phyloP scores from a whole-genome alignment of 2,797 vertebrate species.

The Coluber constrictor region DNA sequence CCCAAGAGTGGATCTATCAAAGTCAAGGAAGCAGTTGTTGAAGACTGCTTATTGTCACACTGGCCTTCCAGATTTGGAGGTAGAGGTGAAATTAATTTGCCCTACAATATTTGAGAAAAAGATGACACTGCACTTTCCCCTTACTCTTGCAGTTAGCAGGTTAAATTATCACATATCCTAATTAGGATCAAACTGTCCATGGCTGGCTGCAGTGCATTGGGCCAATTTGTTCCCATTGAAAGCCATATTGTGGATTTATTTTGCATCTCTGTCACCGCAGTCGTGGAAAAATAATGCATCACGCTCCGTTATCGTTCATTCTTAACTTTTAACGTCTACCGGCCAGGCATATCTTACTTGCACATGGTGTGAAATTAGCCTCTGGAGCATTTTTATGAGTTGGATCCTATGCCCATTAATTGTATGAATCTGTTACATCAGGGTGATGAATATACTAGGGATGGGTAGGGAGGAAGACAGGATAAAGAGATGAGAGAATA shows the following conservation, averaged over 20 bases:
- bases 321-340: not conserved
- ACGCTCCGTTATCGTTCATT: not conserved
- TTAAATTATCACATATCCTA: not conserved
- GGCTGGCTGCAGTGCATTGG: not conserved
- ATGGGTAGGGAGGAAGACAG: not conserved
- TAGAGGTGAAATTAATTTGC: constrained; percentile 14
- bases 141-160: not conserved
- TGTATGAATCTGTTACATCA: not conserved
- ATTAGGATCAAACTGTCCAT: not conserved
- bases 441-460: not conserved
- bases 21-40: not conserved
- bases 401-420: not conserved
- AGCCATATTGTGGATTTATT: not conserved
- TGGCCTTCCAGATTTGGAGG: not conserved
- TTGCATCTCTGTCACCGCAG: not conserved
- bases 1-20: not conserved
- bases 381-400: not conserved
- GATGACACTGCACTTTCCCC: not conserved
- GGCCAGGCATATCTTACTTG: constrained; percentile 21
- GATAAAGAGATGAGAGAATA: not conserved
- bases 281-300: not conserved
- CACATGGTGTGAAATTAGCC: not conserved
- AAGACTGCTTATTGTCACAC: not conserved
- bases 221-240: not conserved
- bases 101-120: not conserved